Evolutionary conservation across 2,113 vertebrate genomes (phyloP), one percentile per base, ranked within the genome.

Genomic region (Microcebus tavaratra): DNA sequence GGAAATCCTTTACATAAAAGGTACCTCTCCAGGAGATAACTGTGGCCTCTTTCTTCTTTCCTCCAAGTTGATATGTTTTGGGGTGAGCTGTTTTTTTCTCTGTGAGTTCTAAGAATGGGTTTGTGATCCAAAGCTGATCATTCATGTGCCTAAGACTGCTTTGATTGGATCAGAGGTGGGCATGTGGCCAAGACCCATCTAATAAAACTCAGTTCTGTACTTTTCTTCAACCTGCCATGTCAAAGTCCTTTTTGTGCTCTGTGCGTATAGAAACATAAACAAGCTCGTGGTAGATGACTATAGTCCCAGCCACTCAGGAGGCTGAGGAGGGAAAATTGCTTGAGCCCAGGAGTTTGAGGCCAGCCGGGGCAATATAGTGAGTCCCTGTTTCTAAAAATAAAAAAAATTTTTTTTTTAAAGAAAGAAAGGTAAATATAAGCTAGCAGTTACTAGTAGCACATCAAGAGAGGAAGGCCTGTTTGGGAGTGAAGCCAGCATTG

Each of bases 381-480:
- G 61, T 29, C 27, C 27, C 25, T 11, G 5, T 29, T 29, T 63
- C 25, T 29, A 29, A 63, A 61, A 3, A 27, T 11, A 9, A 48
- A 27, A 27, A 8, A 45, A 45, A 45, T 59, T 53, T 53, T 55
- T 57, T 57, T 61, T 61, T 27, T 3, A 63, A 63, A 29, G 27
- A 29, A 29, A 63, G 11, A 29, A 63, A 63, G 3, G 27, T 63
- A 34, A 92, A 31, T 50, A 36, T 39, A 23, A 20, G 13, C 6
- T 48, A 3, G 34, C 25, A 4, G 18, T 8, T 29, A 4, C 4
- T 2, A 2, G 42, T 48, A 31, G 14, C n/a, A 31, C 2, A 2
- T 63, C 5, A 10, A 11, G 57, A 63, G 25, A n/a, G 4, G 12
- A 68, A 55, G 73, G 31, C n/a, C 50, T 67, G 4, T 27, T 39